A percentile compares a stretch with the other conserved stretches of the same genome.
Conservation (phyloP, 2,113 vertebrate species). For the Paradisaea rubra region DNA sequence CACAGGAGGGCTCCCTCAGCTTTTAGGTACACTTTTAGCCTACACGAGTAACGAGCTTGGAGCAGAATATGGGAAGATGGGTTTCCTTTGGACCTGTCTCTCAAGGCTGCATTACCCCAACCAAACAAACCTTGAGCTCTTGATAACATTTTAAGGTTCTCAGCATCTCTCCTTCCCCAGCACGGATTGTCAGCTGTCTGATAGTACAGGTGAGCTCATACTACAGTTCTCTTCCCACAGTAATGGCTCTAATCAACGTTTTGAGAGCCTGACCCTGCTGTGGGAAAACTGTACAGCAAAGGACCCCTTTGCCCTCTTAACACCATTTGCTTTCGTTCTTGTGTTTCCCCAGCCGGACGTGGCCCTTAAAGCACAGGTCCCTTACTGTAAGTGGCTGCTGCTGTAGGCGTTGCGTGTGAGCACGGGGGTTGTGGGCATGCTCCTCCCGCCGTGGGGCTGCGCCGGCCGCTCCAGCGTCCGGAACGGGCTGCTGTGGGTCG, state of each 20-base stretch:
- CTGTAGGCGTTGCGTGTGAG: slow-evolving; percentile 92
- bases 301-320: not conserved
- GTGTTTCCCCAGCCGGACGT: not conserved
- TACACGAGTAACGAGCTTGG: not conserved
- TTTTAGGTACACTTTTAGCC: not conserved
- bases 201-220: rapidly evolving
- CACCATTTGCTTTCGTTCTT: rapidly evolving
- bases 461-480: slow-evolving; percentile 76
- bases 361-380: rapidly evolving
- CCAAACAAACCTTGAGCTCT: not conserved
- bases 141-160: not conserved
- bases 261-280: not conserved
- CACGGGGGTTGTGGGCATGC: slow-evolving; percentile 92
- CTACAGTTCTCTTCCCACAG: not conserved
- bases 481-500: slow-evolving; percentile 84
- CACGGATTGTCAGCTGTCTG: not conserved
- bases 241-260: rapidly evolving
- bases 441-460: slow-evolving; percentile 79
- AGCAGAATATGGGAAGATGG: not conserved
- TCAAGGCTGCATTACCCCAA: not conserved
- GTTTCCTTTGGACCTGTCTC: not conserved
- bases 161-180: not conserved
- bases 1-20: not conserved
- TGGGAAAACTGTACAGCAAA: rapidly evolving
- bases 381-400: slow-evolving; percentile 92